Evolutionary conservation across 2,888 invertebrate species (phyloP).

Genomic region (Salticus scenicus): DNA sequence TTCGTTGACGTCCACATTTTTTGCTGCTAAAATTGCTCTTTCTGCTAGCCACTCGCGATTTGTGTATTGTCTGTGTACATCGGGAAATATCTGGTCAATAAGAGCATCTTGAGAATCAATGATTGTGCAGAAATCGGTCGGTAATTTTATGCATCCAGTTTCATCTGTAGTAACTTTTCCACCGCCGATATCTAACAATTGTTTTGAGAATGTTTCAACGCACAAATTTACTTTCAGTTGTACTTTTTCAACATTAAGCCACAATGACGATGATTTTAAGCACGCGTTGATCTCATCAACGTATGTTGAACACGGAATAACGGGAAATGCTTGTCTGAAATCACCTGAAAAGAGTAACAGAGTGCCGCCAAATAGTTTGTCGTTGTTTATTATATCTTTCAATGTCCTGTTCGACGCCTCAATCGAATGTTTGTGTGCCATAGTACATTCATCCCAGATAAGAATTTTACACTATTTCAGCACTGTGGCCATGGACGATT

Average conservation of each 20-base stretch:
- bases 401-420: neutral
- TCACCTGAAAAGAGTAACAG: neutral
- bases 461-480: neutral
- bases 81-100: too few species aligned
- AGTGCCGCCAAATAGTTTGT: neutral
- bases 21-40: too few species aligned
- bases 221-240: neutral
- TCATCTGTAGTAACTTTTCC: too few species aligned
- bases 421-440: neutral
- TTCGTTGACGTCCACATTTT: too few species aligned
- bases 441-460: neutral
- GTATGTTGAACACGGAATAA: neutral
- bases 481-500: neutral
- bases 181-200: too few species aligned
- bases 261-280: neutral
- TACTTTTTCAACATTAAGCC: neutral
- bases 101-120: too few species aligned
- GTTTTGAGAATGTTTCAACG: too few species aligned
- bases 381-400: neutral
- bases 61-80: too few species aligned
- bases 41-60: too few species aligned
- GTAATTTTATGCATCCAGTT: too few species aligned
- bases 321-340: neutral
- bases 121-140: too few species aligned
- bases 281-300: neutral